Evolutionary conservation across 2,888 invertebrate species (phyloP).

Genomic region (Tenthredo notha): DNA sequence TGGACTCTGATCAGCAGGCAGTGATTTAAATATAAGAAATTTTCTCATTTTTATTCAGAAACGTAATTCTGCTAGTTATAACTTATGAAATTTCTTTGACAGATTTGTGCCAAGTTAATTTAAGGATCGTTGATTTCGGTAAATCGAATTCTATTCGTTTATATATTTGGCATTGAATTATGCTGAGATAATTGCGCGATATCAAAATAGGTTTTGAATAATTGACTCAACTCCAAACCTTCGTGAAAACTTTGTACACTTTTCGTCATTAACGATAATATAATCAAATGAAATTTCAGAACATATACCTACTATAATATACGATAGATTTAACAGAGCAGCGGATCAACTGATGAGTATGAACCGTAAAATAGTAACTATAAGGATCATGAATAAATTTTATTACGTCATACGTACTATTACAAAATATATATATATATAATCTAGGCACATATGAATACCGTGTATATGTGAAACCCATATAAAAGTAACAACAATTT

Average conservation of each 20-base stretch:
- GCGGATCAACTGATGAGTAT: conserved; percentile 23
- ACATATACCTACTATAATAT: neutral
- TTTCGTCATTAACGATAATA: neutral
- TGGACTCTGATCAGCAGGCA: neutral
- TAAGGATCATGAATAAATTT: conserved; percentile 22
- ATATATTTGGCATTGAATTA: neutral
- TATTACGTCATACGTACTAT: conserved; percentile 17
- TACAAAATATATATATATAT: neutral
- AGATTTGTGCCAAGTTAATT: neutral
- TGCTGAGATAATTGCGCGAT: neutral
- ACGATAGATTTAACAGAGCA: conserved; percentile 25
- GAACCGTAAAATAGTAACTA: neutral
- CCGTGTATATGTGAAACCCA: neutral
- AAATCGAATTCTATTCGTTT: neutral
- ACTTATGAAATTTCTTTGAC: neutral
- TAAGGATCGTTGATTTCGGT: neutral
- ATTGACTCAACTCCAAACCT: neutral
- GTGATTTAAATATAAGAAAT: neutral
- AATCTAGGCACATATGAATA: neutral
- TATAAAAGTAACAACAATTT: conserved; percentile 7
- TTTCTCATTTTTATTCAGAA: neutral
- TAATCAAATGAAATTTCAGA: neutral
- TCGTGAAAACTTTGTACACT: neutral
- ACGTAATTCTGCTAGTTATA: neutral
- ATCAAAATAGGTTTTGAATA: neutral